These are phyloP conservation scores for Amphiprion ocellaris DNA, from an alignment of 2,113 vertebrate genomes.

Conservation along the genomic window DNA sequence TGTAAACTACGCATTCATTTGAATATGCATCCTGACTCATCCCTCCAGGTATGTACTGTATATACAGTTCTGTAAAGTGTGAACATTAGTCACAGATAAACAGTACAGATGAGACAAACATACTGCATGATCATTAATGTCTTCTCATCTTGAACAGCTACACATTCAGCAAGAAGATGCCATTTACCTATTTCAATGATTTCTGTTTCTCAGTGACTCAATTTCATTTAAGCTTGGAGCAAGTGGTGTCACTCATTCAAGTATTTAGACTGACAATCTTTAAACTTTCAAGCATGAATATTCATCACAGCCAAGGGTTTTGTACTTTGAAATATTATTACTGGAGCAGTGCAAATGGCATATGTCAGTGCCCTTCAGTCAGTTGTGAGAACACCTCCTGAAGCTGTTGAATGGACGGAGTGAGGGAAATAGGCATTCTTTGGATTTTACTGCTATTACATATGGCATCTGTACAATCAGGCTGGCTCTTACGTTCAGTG, in stretches of 20 bases:
- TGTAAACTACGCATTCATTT: not conserved
- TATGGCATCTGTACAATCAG: constrained; percentile 28
- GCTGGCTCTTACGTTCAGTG: constrained; percentile 23
- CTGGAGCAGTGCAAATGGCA: constrained; percentile 32
- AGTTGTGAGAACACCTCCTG: constrained; percentile 43
- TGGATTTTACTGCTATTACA: constrained; percentile 24
- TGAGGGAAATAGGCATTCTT: constrained; percentile 22
- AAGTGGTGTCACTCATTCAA: constrained; percentile 56
- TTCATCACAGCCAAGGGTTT: constrained; percentile 49
- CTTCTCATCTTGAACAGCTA: not conserved
- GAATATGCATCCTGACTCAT: constrained; percentile 1
- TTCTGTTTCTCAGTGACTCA: constrained; percentile 23
- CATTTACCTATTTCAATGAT: not conserved
- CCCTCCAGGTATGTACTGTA: not conserved
- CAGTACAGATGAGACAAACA: not conserved
- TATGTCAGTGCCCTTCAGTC: constrained; percentile 50
- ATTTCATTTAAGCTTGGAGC: constrained; percentile 47
- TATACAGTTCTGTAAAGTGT: not conserved
- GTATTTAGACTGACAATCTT: constrained; percentile 32
- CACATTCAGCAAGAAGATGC: not conserved
- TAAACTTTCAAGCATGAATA: constrained; percentile 36
- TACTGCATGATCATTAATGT: not conserved
- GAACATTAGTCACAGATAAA: not conserved
- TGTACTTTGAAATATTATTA: constrained; percentile 41
- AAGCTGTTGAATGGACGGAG: constrained; percentile 38